Evolutionary conservation across 2,113 vertebrate species (phyloP).

Genomic region (Percina caprodes): DNA sequence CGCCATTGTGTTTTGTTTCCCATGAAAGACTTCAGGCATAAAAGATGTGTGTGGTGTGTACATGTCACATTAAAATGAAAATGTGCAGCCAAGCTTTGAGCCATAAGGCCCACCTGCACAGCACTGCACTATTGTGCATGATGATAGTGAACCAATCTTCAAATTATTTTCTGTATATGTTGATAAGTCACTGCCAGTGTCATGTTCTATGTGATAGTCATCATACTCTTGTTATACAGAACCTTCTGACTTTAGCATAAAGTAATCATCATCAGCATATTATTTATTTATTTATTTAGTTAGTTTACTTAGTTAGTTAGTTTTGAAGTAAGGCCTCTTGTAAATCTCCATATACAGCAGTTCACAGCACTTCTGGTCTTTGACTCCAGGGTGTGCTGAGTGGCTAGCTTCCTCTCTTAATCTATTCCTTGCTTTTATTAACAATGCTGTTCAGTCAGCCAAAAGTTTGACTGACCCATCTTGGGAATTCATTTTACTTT

Average conservation of each 20-base stretch:
- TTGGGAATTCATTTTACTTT: constrained; percentile 27
- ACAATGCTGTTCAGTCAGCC: constrained; percentile 17
- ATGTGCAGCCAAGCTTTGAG: constrained; percentile 29
- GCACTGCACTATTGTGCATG: constrained; percentile 5
- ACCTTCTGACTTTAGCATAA: background rate
- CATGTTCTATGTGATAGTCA: background rate
- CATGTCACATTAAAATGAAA: constrained; percentile 28
- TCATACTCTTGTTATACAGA: background rate
- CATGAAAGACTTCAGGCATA: constrained; percentile 27
- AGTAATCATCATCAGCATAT: background rate
- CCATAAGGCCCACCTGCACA: constrained; percentile 29
- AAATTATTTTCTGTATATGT: background rate
- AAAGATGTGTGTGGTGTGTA: background rate
- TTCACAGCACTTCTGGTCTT: background rate
- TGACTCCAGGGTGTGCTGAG: background rate
- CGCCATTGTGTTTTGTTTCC: constrained; percentile 42
- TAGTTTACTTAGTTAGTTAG: no score
- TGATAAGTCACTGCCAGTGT: background rate
- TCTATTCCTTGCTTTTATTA: background rate
- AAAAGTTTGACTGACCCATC: constrained; percentile 10
- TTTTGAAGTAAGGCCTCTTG: background rate
- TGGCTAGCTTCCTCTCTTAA: background rate
- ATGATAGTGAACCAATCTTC: constrained; percentile 3
- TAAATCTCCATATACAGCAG: background rate
- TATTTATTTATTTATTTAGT: background rate